Conservation (phyloP, 1,140 invertebrate species). For the Drosophila aff. region DNA sequence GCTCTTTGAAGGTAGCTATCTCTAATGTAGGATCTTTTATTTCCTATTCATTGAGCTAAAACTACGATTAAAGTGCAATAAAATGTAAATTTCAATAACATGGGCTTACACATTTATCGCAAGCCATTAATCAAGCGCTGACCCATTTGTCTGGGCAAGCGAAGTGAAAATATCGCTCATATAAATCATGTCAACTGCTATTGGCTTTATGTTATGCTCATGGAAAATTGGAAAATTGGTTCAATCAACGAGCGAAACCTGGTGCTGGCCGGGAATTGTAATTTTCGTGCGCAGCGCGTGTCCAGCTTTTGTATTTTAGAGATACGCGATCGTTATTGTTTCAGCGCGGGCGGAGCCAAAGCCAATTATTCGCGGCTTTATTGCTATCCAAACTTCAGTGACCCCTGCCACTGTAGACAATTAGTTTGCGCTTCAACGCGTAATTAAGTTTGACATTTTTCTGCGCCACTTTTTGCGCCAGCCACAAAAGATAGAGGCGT, state of each 20-base stretch:
- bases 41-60: slow-evolving; percentile 7
- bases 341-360: slow-evolving; percentile 23
- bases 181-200: slow-evolving; percentile 68
- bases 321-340: slow-evolving; percentile 30
- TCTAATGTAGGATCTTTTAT: background rate
- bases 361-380: slow-evolving; percentile 58
- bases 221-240: slow-evolving; percentile 34
- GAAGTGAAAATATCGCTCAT: slow-evolving; percentile 45
- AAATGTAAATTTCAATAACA: slow-evolving; percentile 15
- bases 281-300: slow-evolving; percentile 65
- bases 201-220: slow-evolving; percentile 23
- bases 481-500: slow-evolving; percentile 48
- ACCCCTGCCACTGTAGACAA: slow-evolving; percentile 33
- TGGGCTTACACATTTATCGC: slow-evolving; percentile 17
- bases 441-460: slow-evolving; percentile 80
- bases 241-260: slow-evolving; percentile 27
- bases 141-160: slow-evolving; percentile 43
- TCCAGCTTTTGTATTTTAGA: slow-evolving; percentile 55
- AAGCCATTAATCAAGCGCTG: slow-evolving; percentile 54
- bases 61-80: background rate
- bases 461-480: slow-evolving; percentile 72
- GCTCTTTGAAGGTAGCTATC: background rate
- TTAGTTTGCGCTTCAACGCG: slow-evolving; percentile 79
- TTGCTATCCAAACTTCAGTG: slow-evolving; percentile 42
- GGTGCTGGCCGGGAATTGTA: slow-evolving; percentile 8